These are phyloP conservation scores for Spinus olivaceus DNA, from an alignment of 2,797 vertebrate genomes.

Conservation along the genomic window DNA sequence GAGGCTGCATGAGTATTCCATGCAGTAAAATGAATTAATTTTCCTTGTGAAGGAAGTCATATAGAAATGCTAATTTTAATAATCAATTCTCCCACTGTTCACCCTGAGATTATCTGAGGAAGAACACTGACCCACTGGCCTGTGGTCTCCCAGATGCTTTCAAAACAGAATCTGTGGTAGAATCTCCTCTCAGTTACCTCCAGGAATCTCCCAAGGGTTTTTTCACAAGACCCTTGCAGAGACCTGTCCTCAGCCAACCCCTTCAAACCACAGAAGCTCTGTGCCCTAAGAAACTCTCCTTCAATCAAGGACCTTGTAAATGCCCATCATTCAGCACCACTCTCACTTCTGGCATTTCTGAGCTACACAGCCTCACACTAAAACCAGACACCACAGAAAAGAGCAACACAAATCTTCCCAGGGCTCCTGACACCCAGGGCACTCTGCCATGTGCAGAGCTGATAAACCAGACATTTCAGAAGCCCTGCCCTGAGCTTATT, in stretches of 20 bases:
- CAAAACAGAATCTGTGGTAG: neutral
- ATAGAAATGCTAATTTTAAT: neutral
- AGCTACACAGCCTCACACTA: neutral
- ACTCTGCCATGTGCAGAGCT: neutral
- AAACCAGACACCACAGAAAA: neutral
- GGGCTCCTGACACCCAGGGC: neutral
- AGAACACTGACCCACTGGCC: neutral
- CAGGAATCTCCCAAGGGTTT: neutral
- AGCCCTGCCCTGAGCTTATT: neutral
- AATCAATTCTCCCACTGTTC: neutral
- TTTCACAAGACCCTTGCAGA: neutral
- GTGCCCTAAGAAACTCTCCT: neutral
- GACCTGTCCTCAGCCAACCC: neutral
- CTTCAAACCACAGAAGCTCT: neutral
- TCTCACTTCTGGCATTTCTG: neutral
- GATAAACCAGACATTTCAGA: neutral
- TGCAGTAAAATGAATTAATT: neutral
- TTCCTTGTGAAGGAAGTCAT: neutral
- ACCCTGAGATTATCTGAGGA: neutral
- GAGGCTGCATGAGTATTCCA: neutral
- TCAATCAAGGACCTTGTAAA: neutral
- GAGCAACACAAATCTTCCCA: fast-evolving
- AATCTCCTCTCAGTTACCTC: neutral
- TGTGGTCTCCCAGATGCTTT: neutral
- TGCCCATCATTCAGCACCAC: neutral